phyloP scores from a whole-genome alignment of 1,140 invertebrate genomes.

The Drosophila lacteicornis region DNA sequence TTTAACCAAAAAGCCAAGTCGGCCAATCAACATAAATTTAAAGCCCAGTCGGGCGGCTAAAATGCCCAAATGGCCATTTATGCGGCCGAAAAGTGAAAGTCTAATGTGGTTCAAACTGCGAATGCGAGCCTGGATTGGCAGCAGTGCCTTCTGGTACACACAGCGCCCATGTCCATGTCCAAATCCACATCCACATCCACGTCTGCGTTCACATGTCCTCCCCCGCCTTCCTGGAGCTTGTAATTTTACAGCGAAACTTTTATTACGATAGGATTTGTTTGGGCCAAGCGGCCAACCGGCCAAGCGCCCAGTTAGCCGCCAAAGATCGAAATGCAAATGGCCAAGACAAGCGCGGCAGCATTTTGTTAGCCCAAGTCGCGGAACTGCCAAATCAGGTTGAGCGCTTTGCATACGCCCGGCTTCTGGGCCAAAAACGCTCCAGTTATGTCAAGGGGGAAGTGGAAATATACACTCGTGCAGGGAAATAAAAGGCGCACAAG shows the following conservation, averaged over 20 bases:
- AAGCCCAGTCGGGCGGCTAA: slow-evolving; percentile 66
- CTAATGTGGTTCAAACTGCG: slow-evolving; percentile 65
- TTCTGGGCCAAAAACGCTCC: slow-evolving; percentile 54
- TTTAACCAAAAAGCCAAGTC: slow-evolving; percentile 64
- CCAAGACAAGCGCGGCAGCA: slow-evolving; percentile 72
- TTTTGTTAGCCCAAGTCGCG: slow-evolving; percentile 66
- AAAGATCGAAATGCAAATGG: slow-evolving; percentile 82
- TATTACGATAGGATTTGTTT: slow-evolving; percentile 77
- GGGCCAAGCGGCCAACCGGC: background rate
- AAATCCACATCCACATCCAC: slow-evolving; percentile 30
- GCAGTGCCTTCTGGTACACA: slow-evolving; percentile 49
- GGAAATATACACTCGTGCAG: slow-evolving; percentile 23
- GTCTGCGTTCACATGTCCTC: slow-evolving; percentile 26
- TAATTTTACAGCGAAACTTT: slow-evolving; percentile 76
- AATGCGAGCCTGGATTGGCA: slow-evolving; percentile 28
- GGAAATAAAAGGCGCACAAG: slow-evolving; percentile 12
- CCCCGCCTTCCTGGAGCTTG: slow-evolving; percentile 51
- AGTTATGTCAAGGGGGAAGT: slow-evolving; percentile 74
- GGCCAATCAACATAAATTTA: slow-evolving; percentile 82
- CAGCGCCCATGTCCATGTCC: slow-evolving; percentile 29
- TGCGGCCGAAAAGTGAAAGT: slow-evolving; percentile 74
- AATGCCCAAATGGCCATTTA: slow-evolving; percentile 78
- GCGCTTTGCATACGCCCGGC: slow-evolving; percentile 50
- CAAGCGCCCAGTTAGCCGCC: slow-evolving; percentile 66
- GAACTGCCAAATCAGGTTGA: slow-evolving; percentile 73